A percentile compares a stretch with the other conserved stretches of the same genome.
These are phyloP conservation scores for Adelphocoris suturalis DNA, from an alignment of 2,888 invertebrate species.

Conservation along the genomic window DNA sequence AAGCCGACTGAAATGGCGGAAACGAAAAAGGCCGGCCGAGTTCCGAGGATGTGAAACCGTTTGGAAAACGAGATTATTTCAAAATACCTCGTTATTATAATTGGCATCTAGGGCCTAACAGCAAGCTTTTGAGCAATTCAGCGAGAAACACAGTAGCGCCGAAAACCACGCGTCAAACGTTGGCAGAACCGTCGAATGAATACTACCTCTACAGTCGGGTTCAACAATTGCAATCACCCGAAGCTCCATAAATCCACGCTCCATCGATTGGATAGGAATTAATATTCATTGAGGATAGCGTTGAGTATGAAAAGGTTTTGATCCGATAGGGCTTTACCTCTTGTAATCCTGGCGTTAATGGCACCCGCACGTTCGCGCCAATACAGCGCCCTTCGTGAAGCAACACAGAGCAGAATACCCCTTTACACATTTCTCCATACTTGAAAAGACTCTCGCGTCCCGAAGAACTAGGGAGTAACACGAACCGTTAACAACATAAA, in stretches of 20 bases:
- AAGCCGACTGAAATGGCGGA: constrained; percentile 1
- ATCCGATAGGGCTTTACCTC: constrained; percentile 45
- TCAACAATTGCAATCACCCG: constrained; percentile 24
- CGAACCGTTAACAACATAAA: too few species aligned
- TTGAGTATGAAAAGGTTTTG: constrained; percentile 46
- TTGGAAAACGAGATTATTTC: constrained; percentile 45
- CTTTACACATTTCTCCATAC: too few species aligned
- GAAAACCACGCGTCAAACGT: constrained; percentile 27
- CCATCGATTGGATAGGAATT: constrained; percentile 58
- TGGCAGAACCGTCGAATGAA: neutral
- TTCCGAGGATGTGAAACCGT: constrained; percentile 7
- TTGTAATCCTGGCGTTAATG: constrained; percentile 52
- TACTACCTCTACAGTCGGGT: neutral
- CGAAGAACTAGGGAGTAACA: too few species aligned
- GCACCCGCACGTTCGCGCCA: constrained; percentile 47
- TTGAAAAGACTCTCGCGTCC: too few species aligned
- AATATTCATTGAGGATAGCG: constrained; percentile 58
- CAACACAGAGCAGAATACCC: too few species aligned
- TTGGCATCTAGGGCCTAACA: neutral
- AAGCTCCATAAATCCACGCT: constrained; percentile 18
- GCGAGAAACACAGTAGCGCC: neutral
- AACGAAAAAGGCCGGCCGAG: neutral
- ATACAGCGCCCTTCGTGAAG: neutral
- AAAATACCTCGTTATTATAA: constrained; percentile 39
- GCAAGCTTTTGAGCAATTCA: neutral